A percentile compares a stretch with the other conserved stretches of the same genome.
Evolutionary conservation across 37 sponge, comb jelly and placozoan genomes (phyloP).

Genomic region (Halisarca cf. caerulea): DNA sequence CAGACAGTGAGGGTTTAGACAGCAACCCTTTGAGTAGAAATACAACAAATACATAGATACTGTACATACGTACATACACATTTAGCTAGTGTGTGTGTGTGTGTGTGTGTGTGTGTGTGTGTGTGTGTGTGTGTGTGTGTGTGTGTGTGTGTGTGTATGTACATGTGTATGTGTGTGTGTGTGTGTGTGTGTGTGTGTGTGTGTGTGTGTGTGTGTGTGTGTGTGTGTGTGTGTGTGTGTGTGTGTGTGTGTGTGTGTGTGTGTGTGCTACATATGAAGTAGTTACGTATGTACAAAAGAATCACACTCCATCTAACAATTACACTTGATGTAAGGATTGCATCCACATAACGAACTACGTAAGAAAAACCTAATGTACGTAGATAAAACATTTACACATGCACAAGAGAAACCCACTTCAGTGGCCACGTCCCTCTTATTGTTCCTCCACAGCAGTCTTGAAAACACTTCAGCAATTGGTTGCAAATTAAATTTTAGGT

Average conservation of each 20-base stretch:
- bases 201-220: too few species aligned
- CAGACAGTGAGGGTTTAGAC: background rate
- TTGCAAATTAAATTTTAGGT: conserved; percentile 7
- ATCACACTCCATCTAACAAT: too few species aligned
- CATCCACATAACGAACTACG: background rate
- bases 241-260: too few species aligned
- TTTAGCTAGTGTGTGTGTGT: too few species aligned
- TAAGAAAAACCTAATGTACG: background rate
- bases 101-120: too few species aligned
- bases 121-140: too few species aligned
- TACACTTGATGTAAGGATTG: background rate
- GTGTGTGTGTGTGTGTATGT: too few species aligned
- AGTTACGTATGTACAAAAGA: too few species aligned
- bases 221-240: too few species aligned
- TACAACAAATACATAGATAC: background rate
- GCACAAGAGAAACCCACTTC: conserved; percentile 43
- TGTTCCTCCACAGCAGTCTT: conserved; percentile 73
- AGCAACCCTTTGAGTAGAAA: background rate
- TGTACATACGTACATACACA: background rate
- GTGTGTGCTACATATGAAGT: too few species aligned
- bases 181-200: too few species aligned
- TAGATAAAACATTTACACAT: background rate
- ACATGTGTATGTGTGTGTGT: too few species aligned
- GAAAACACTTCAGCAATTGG: conserved; percentile 61
- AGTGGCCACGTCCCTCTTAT: conserved; percentile 73